Conservation (phyloP, 2,888 invertebrate species). For the Melanotus villosus region DNA sequence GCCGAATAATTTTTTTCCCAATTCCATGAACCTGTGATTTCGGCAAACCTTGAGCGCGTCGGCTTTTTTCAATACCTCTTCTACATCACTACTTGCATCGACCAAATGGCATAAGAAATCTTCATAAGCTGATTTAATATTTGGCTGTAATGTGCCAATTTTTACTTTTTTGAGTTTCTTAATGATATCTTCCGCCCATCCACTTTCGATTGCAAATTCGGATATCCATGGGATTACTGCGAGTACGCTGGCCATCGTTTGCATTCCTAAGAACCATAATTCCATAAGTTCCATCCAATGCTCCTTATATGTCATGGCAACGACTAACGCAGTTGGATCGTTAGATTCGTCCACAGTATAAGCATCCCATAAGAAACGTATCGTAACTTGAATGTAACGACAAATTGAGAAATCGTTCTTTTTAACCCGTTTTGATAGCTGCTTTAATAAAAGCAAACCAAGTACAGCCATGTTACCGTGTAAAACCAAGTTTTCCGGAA, state of each 20-base stretch:
- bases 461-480: conserved; percentile 89
- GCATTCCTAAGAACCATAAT: conserved; percentile 95
- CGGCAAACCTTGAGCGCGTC: conserved; percentile 88
- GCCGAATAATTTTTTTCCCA: conserved; percentile 90
- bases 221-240: conserved; percentile 90
- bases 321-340: conserved; percentile 85
- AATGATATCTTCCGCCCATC: conserved; percentile 93
- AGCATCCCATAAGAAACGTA: conserved; percentile 93
- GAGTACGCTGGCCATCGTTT: conserved; percentile 88
- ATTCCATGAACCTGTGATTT: conserved; percentile 90
- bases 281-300: conserved; percentile 93
- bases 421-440: conserved; percentile 85
- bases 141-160: conserved; percentile 84
- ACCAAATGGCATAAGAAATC: conserved; percentile 90
- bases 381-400: conserved; percentile 89
- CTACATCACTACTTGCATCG: conserved; percentile 82
- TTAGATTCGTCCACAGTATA: conserved; percentile 91
- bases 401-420: conserved; percentile 92
- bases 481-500: conserved; percentile 86
- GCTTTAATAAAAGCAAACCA: conserved; percentile 86
- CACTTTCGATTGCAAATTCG: conserved; percentile 92
- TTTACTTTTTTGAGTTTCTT: conserved; percentile 87
- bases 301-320: conserved; percentile 88
- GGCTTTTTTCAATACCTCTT: conserved; percentile 83
- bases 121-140: conserved; percentile 91